Base-by-base conservation (phyloP, 2,113 vertebrate species). In the Rhynchomys soricoides region DNA sequence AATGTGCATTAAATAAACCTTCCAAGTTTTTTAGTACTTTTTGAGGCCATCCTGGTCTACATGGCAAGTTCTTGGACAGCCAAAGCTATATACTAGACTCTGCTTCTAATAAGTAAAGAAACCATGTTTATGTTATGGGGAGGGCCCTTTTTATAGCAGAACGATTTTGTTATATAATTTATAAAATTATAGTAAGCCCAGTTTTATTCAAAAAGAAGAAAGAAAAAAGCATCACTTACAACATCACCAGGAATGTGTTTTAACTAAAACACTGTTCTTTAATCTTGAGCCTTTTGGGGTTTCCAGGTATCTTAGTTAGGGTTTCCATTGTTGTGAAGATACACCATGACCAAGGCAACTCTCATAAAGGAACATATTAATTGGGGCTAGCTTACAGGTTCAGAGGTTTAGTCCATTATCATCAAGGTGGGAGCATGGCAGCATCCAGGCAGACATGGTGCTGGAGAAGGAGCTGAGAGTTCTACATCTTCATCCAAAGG, bases 231-330 rank as follows among this genome's bases (percentile, higher is more conserved):
- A 82, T 89, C 16, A 83, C 31, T 34, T 5, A 34, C 79, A 86
- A 37, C 79, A 40, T 94, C 79, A 91, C 4, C 68, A 73, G 71
- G 91, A 91, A 48, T 70, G 15, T 79, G 24, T 43, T 88, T 94
- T 91, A 94, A 94, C 24, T 89, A 26, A 74, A 95, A 93, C 88
- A 55, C 31, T 79, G 31, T 78, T 57, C 4, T 89, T 75, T 81
- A 82, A 78, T 86, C 74, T 88, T 37, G 8, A 95, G 31, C 26
- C 86, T 96, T 94, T 75, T 45, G 74, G 55, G 82, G 48, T 93
- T 94, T 92, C 78, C 79, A 52, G 74, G 86, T 93, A 34, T 59
- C 13, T 34, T 66, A 13, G 29, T 66, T 66, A 66, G 5, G 64
- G 64, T 66, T 66, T 13, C 64, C 64, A 15, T 68, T 68, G 12